Percentiles rank a stretch among this genome's conserved stretches.
Conservation (phyloP, 23 tunicate species). For the Trididemnum clinides region DNA sequence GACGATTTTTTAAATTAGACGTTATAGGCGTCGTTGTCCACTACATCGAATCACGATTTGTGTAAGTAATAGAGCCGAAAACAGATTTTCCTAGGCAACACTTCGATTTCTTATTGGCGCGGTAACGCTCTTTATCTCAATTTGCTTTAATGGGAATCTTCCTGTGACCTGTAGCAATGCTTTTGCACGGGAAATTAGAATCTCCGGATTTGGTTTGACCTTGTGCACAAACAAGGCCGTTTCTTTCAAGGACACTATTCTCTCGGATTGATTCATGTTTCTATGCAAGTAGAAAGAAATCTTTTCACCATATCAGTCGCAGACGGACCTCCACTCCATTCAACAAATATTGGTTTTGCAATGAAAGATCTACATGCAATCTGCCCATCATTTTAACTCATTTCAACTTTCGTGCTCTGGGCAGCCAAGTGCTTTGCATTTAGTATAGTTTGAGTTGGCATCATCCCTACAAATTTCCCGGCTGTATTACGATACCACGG, state of each 20-base stretch:
- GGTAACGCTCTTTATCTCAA: too few species aligned
- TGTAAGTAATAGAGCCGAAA: too few species aligned
- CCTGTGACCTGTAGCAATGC: slow-evolving; percentile 9
- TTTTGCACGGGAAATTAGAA: slow-evolving; percentile 16
- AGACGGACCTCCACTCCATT: slow-evolving; percentile 23
- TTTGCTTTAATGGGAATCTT: too few species aligned
- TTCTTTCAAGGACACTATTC: neutral
- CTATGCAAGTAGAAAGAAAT: neutral
- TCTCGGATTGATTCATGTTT: neutral
- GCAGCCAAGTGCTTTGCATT: too few species aligned
- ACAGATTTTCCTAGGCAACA: slow-evolving; percentile 26
- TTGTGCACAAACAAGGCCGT: slow-evolving; percentile 9
- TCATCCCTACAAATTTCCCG: too few species aligned
- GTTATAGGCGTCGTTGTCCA: too few species aligned
- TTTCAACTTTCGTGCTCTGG: too few species aligned
- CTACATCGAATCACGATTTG: too few species aligned
- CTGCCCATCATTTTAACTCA: slow-evolving; percentile 1
- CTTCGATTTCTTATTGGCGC: too few species aligned
- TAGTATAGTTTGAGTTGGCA: too few species aligned
- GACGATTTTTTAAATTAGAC: too few species aligned
- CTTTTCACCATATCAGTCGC: neutral
- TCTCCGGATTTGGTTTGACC: neutral
- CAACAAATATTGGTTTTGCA: slow-evolving; percentile 13
- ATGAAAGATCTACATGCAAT: slow-evolving; percentile 23
- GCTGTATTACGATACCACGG: too few species aligned